Evolutionary conservation across 2,888 invertebrate species (phyloP), one percentile per base, ranked within the genome.

Genomic region (Drosophila prostipennis): DNA sequence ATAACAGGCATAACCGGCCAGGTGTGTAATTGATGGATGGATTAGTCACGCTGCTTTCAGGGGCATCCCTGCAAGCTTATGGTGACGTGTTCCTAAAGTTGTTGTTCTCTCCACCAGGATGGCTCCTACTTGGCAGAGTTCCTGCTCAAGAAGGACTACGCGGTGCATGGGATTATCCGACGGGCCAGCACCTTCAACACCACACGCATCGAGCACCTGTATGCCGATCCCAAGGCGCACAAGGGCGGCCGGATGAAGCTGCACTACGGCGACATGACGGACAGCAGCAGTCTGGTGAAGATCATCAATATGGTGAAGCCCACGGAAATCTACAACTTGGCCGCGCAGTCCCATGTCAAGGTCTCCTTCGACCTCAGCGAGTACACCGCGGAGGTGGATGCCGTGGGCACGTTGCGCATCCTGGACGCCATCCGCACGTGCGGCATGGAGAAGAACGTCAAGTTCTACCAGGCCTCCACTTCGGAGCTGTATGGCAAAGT

Each of bases 241-340:
- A 95, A 94, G n/a, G 96, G 96, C 29, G 97, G 96, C 0, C 94
- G 94, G 80, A 97, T 98, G 96, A 96, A 97, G 85, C 93, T 99
- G 7, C 99, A 99, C 92, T 99, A 99, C 92, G 99, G 99, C 13
- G 99, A 99, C 90, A 96, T 99, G 94, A 99, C 99, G 0, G 99
- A 99, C 92, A 98, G 98, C 52, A 98, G 98, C 74, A 98, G 98
- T 91, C 93, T 98, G 69, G 96, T 97, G 26, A 97, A 97, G 93
- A 95, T 98, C 36, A 96, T 98, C 58, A 92, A 92, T 19, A 87
- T 86, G 75, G 92, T 92, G 10, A 91, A 92, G 83, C 99, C 99
- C 0, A 95, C 95, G 39, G 99, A 99, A 93, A 97, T 99, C 77
- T 99, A 99, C 91, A 99, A 99, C 93, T 93, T 99, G 74, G 99